phyloP scores from a whole-genome alignment of 2,113 vertebrate species.

The Ceyx melanurus region DNA sequence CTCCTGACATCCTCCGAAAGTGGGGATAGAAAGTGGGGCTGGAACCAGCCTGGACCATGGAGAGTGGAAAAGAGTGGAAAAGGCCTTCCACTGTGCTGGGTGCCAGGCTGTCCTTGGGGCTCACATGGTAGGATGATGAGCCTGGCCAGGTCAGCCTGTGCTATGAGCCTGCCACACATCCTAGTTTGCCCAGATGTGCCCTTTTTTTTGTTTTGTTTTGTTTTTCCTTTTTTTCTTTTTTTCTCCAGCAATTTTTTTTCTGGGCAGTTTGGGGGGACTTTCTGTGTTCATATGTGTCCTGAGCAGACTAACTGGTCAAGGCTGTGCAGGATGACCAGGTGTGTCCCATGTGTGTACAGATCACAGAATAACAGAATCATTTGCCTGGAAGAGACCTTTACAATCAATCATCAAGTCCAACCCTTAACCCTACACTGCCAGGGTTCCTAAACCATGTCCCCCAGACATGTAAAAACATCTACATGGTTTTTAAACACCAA shows the following conservation, averaged over 20 bases:
- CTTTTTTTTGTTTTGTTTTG: background rate
- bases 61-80: background rate
- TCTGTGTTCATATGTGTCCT: background rate
- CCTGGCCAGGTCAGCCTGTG: background rate
- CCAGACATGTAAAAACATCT: too few relatives aligned
- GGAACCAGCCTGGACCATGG: background rate
- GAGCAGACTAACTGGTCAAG: background rate
- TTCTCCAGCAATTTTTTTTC: background rate
- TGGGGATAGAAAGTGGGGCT: background rate
- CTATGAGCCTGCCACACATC: background rate
- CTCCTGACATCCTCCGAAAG: background rate
- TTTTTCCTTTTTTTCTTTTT: background rate
- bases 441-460: too few relatives aligned
- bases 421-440: too few relatives aligned
- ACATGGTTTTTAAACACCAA: too few relatives aligned
- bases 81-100: fast-evolving
- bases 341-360: fast-evolving
- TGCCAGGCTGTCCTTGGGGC: background rate
- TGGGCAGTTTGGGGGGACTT: background rate
- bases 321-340: background rate
- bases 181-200: background rate
- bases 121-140: fast-evolving
- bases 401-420: too few relatives aligned
- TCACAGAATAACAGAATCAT: too few relatives aligned
- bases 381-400: too few relatives aligned